phyloP scores from a whole-genome alignment of 2,113 vertebrate species.

The Bettongia penicillata region DNA sequence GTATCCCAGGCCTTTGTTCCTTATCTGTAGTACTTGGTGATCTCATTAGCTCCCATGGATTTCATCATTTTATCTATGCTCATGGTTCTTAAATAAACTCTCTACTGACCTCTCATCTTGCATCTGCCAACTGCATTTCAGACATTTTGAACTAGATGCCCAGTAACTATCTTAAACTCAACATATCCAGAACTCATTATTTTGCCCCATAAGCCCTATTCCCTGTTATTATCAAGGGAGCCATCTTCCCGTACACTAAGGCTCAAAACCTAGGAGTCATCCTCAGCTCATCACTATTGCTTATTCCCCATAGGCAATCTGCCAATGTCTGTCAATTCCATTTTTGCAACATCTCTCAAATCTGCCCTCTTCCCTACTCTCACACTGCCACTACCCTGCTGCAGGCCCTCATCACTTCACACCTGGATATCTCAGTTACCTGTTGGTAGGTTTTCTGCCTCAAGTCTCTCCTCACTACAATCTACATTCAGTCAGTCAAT shows the following conservation, averaged over 20 bases:
- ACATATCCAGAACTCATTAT: not conserved
- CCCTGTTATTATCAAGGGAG: not conserved
- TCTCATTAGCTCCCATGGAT: not conserved
- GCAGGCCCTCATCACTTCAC: not conserved
- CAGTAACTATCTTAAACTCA: not conserved
- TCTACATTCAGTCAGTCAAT: not conserved
- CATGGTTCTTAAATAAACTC: not conserved
- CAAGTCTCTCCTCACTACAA: not conserved
- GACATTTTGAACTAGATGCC: not conserved
- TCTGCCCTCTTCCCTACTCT: not conserved
- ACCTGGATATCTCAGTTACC: not conserved
- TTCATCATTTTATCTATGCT: not conserved
- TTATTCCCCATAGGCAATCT: not conserved
- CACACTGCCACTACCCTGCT: not conserved
- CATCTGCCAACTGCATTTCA: not conserved
- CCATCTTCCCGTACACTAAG: not conserved
- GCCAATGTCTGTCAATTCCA: not conserved
- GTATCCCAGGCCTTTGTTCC: not conserved
- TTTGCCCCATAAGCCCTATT: no score
- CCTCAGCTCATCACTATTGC: not conserved
- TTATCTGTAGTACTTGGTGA: not conserved
- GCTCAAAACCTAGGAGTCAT: not conserved
- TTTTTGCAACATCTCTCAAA: not conserved
- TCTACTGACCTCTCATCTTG: not conserved
- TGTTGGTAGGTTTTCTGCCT: not conserved